Conservation (phyloP, 2,888 invertebrate genomes). For the Chorisops tibialis region DNA sequence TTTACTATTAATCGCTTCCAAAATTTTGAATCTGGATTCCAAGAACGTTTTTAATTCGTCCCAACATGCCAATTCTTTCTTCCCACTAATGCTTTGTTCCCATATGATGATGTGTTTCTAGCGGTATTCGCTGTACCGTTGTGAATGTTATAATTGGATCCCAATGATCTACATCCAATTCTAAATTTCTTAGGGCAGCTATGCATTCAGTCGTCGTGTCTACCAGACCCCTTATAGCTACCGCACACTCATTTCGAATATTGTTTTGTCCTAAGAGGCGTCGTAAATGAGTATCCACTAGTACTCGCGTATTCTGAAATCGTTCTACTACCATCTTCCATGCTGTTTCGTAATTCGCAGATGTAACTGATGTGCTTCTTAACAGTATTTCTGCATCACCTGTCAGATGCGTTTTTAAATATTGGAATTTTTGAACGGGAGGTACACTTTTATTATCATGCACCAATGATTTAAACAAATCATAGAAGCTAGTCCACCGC, state of each 20-base stretch:
- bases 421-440: too few species aligned
- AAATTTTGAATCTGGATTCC: neutral
- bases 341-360: neutral
- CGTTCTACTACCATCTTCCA: neutral
- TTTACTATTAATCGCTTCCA: neutral
- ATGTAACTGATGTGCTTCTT: neutral
- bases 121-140: neutral
- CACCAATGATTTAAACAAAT: too few species aligned
- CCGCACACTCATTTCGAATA: too few species aligned
- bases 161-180: conserved; percentile 4
- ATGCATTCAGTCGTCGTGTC: conserved; percentile 1
- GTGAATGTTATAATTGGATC: conserved; percentile 2
- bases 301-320: too few species aligned
- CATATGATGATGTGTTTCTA: conserved; percentile 2
- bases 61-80: neutral
- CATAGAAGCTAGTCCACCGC: too few species aligned
- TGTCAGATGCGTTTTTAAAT: too few species aligned
- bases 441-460: too few species aligned
- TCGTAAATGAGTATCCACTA: too few species aligned
- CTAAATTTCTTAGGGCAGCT: conserved; percentile 7
- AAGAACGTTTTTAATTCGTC: neutral
- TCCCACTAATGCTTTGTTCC: neutral
- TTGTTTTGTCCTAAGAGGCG: neutral
- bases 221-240: neutral
- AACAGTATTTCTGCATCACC: too few species aligned